Conservation (phyloP, 2,113 vertebrate genomes). For the Aleadryas rufinucha region DNA sequence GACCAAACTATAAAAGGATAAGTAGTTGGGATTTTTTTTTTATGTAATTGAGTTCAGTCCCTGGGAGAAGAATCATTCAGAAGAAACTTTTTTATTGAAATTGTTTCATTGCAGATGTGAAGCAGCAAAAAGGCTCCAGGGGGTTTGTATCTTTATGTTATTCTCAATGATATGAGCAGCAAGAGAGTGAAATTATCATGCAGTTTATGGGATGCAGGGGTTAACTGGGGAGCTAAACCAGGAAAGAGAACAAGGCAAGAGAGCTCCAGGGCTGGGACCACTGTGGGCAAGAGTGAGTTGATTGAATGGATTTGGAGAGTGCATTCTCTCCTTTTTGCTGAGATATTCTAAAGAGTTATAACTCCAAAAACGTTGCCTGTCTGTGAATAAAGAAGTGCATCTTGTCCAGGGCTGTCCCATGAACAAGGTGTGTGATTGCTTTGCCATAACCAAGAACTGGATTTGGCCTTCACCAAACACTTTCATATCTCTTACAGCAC, state of each 20-base stretch:
- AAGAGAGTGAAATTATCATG: neutral
- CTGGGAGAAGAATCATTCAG: neutral
- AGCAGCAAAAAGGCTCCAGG: neutral
- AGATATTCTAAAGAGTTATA: neutral
- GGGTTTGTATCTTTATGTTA: neutral
- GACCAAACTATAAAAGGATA: neutral
- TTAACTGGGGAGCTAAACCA: neutral
- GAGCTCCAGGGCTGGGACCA: neutral
- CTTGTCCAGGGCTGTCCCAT: neutral
- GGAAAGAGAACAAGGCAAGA: neutral
- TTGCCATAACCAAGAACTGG: neutral
- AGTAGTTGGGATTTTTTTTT: neutral
- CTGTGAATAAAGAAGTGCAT: neutral
- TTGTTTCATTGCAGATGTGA: neutral
- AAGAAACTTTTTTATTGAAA: neutral
- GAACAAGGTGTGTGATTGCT: neutral
- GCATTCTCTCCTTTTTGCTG: neutral
- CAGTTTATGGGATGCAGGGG: neutral
- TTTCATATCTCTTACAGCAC: neutral
- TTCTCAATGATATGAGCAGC: neutral
- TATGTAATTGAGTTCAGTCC: neutral
- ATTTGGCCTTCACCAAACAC: neutral
- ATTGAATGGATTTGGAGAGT: neutral
- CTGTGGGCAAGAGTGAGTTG: neutral
- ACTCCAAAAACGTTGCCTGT: neutral